Evolutionary conservation across 1,140 invertebrate genomes (phyloP).

Genomic region (Hesperophylax magnus): DNA sequence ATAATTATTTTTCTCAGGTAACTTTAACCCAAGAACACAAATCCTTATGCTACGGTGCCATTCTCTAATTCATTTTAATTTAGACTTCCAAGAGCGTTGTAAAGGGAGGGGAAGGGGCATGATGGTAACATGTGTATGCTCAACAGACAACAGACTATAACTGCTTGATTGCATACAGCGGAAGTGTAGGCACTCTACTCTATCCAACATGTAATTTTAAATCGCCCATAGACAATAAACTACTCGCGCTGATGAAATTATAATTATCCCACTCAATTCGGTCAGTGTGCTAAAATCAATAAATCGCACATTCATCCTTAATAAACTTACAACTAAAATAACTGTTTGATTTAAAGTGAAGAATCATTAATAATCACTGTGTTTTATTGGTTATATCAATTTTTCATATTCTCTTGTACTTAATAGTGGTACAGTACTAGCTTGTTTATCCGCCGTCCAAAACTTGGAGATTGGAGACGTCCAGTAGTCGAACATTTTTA

Average conservation of each 20-base stretch:
- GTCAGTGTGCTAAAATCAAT: slow-evolving; percentile 23
- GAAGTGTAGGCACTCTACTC: neutral
- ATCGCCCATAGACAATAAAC: neutral
- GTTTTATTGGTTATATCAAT: neutral
- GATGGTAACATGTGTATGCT: neutral
- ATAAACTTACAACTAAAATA: neutral
- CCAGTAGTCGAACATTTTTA: too few species aligned
- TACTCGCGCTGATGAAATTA: neutral
- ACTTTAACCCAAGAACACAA: too few species aligned
- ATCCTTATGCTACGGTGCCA: too few species aligned
- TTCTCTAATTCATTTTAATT: neutral
- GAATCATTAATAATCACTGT: neutral
- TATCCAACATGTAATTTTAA: slow-evolving; percentile 20
- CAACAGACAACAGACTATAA: neutral
- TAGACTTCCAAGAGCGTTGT: neutral
- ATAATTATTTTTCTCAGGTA: too few species aligned
- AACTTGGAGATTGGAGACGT: too few species aligned
- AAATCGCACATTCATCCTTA: neutral
- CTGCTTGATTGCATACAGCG: neutral
- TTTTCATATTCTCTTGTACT: too few species aligned
- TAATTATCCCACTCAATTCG: slow-evolving; percentile 1
- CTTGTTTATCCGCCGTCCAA: too few species aligned
- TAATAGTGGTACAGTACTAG: too few species aligned
- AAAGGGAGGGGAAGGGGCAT: neutral
- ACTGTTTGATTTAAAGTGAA: neutral